Percentiles rank a stretch among this genome's conserved stretches.
Evolutionary conservation across 2,113 vertebrate species (phyloP).

Genomic region (Albula glossodonta): DNA sequence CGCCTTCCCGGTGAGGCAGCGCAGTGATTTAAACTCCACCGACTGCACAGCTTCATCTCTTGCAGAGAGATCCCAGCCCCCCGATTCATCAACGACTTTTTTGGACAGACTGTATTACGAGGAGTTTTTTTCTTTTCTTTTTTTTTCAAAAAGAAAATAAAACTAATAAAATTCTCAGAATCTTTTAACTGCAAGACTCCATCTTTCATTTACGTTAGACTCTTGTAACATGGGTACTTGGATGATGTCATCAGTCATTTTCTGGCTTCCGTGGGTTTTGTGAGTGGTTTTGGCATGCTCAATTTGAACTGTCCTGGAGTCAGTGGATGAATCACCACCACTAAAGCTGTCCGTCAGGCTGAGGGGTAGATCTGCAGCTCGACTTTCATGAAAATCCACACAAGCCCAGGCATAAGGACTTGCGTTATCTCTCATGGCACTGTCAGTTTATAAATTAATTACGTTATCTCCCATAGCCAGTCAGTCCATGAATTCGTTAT

Average conservation of each 20-base stretch:
- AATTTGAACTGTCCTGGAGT: neutral
- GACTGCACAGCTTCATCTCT: neutral
- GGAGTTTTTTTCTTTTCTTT: no score
- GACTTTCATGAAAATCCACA: neutral
- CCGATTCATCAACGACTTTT: neutral
- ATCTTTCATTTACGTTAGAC: neutral
- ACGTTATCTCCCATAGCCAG: no score
- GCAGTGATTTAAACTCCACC: neutral
- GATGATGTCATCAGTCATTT: neutral
- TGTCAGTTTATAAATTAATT: neutral
- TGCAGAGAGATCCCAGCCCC: neutral
- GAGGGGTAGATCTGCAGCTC: no score
- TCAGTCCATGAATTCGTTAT: no score
- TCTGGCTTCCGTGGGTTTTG: neutral
- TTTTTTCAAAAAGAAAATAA: neutral
- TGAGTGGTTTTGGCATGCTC: neutral
- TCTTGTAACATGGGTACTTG: neutral
- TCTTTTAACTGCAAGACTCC: neutral
- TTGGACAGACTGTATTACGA: neutral
- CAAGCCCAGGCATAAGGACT: neutral
- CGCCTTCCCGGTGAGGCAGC: neutral
- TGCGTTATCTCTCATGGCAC: neutral
- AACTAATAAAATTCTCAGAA: neutral
- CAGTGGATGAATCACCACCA: neutral
- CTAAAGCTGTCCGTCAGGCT: neutral